These are phyloP conservation scores for Aegypius monachus DNA, from an alignment of 2,113 vertebrate genomes.

Conservation along the genomic window DNA sequence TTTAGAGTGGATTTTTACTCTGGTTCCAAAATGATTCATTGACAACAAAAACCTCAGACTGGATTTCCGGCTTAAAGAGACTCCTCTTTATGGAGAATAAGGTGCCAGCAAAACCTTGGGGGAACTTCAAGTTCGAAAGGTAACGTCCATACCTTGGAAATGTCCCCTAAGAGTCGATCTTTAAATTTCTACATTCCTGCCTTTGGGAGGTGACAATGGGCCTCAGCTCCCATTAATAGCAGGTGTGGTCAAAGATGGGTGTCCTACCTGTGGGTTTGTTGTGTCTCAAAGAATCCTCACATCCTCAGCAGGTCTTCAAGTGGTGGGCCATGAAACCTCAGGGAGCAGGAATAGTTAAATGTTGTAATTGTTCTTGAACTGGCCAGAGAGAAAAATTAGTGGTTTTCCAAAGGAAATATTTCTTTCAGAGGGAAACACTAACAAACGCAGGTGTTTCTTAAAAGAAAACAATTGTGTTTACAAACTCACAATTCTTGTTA, in stretches of 20 bases:
- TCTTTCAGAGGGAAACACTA: background rate
- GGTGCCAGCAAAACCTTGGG: background rate
- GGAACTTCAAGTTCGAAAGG: background rate
- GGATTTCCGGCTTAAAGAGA: background rate
- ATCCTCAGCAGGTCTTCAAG: background rate
- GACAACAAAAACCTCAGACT: background rate
- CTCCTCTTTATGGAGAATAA: background rate
- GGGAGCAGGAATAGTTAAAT: background rate
- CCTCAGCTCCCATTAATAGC: background rate
- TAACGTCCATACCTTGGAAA: rapidly evolving
- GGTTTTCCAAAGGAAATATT: background rate
- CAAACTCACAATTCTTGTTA: background rate
- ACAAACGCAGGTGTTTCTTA: background rate
- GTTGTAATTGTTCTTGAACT: background rate
- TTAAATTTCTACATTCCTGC: background rate
- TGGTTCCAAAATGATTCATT: background rate
- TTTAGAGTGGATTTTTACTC: background rate
- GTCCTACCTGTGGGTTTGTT: background rate
- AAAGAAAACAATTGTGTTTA: background rate
- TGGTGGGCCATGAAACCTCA: background rate
- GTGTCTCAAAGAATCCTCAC: background rate
- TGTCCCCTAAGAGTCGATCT: background rate
- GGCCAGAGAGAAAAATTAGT: background rate
- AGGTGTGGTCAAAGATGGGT: background rate
- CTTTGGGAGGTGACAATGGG: background rate